Percentiles rank a stretch among this genome's conserved stretches.
Conservation (phyloP, 2,888 invertebrate genomes). For the Monoplex corrugatus region DNA sequence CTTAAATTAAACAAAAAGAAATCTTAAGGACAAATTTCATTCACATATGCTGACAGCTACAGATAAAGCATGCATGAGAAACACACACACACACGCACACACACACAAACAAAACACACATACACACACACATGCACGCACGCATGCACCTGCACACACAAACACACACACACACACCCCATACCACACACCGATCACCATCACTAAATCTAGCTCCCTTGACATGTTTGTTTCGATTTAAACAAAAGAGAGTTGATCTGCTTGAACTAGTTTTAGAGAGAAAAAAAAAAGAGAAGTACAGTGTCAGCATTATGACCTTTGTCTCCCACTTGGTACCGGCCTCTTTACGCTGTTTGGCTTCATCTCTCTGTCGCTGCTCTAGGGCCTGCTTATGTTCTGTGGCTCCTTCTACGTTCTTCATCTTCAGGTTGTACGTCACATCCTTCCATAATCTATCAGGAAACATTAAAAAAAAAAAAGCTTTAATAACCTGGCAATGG, state of each 20-base stretch:
- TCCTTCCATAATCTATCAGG: conserved; percentile 93
- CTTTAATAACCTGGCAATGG: too few relatives aligned
- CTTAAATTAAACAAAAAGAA: too few relatives aligned
- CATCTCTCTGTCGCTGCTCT: conserved; percentile 97
- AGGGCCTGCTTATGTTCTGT: conserved; percentile 94
- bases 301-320: too few relatives aligned
- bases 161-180: too few relatives aligned
- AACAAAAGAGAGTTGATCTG: too few relatives aligned
- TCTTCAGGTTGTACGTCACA: conserved; percentile 95
- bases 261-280: too few relatives aligned
- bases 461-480: too few relatives aligned
- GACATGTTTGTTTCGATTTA: too few relatives aligned
- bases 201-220: too few relatives aligned
- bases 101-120: neutral
- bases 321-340: conserved; percentile 90
- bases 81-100: neutral
- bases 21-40: too few relatives aligned
- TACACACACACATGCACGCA: neutral
- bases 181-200: too few relatives aligned
- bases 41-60: too few relatives aligned
- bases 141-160: neutral
- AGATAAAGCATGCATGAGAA: neutral
- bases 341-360: conserved; percentile 92
- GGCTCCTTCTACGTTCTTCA: conserved; percentile 94
- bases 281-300: neutral